Base-by-base conservation (phyloP, 2,113 vertebrate species). In the Rhegmatorhina hoffmannsi region DNA sequence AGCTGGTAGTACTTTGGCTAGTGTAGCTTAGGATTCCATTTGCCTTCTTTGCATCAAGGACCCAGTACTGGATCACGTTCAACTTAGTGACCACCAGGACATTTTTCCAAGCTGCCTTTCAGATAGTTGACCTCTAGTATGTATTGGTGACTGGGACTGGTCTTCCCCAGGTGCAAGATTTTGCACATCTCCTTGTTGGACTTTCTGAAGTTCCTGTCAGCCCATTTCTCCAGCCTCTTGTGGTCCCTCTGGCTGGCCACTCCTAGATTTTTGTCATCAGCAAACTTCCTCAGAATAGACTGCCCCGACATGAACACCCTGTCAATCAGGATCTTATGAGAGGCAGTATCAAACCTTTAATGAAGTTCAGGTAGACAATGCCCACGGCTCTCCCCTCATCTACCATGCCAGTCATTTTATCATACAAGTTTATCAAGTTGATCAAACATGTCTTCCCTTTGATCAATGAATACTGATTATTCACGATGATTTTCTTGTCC, bases 1-100 rank as follows among this genome's bases (percentile, higher is more conserved):
- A 50, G 31, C 4, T 44, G 14, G 5, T 18, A 66, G 7, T 33
- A 19, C 9, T 34, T 33, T 12, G 5, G 26, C 31, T 19, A 56
- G 43, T 44, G 36, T 6, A 66, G 17, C 36, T 9, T 13, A 33
- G 44, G 34, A 44, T 89, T 59, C 34, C 24, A 16, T 28, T 66
- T 34, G 15, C 17, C 4, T 26, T 64, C 20, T 58, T 59, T 28
- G 17, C 44, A 15, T 4, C 8, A 55, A 72, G 26, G 31, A 43
- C 9, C 1, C 3, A 3, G 44, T 55, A 13, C 16, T 78, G 43
- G 4, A 7, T 69, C 8, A 4, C 26, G 13, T 13, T 49, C 1
- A 6, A 10, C 14, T n/a, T 49, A 26, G 8, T 31, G 13, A 31
- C 16, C 0, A 0, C 14, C 44, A 38, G 43, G 36, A 68, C 29